Evolutionary conservation across 2,888 invertebrate genomes (phyloP).

Genomic region (Orchesella flavescens): DNA sequence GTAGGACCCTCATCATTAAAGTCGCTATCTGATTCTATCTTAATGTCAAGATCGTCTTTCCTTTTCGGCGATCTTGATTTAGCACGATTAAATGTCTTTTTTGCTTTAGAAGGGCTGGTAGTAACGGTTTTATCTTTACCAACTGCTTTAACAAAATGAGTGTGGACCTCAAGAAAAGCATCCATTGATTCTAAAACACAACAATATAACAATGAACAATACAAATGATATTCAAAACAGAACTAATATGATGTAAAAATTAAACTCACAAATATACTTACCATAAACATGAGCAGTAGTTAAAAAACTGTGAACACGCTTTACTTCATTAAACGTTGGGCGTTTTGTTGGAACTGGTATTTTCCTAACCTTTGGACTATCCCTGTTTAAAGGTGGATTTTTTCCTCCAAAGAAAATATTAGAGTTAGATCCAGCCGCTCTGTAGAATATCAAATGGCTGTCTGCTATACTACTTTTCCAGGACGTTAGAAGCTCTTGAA

Average conservation of each 20-base stretch:
- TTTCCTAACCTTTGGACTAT: constrained; percentile 80
- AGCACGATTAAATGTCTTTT: constrained; percentile 77
- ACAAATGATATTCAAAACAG: background rate
- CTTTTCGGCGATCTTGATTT: constrained; percentile 77
- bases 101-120: constrained; percentile 35
- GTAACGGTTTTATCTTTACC: constrained; percentile 8
- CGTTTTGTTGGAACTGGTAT: constrained; percentile 88
- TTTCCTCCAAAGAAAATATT: constrained; percentile 84
- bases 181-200: constrained; percentile 32
- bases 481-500: constrained; percentile 81
- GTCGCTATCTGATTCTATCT: constrained; percentile 1
- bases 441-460: constrained; percentile 83
- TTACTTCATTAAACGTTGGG: constrained; percentile 86
- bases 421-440: constrained; percentile 85
- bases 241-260: background rate
- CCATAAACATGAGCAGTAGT: constrained; percentile 73
- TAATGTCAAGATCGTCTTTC: constrained; percentile 54
- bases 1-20: background rate
- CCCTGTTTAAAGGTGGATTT: constrained; percentile 80
- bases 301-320: constrained; percentile 82
- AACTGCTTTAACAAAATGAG: constrained; percentile 23
- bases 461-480: constrained; percentile 82
- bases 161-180: constrained; percentile 12
- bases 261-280: constrained; percentile 17
- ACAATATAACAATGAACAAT: background rate